These are phyloP conservation scores for Istiophorus platypterus DNA, from an alignment of 2,113 vertebrate species.

Conservation along the genomic window DNA sequence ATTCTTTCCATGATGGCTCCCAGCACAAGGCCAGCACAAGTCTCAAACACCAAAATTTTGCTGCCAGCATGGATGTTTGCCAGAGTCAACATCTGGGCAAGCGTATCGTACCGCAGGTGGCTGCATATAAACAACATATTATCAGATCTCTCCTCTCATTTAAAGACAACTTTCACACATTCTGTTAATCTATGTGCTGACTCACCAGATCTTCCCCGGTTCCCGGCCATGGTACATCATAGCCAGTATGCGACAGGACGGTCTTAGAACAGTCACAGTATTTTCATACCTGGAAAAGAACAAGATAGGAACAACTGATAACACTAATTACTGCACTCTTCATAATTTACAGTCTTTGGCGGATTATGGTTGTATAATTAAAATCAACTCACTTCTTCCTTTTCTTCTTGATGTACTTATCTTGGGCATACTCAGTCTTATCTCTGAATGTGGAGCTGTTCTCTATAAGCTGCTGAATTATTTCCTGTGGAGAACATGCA, in stretches of 20 bases:
- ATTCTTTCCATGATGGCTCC: conserved; percentile 96
- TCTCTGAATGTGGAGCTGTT: conserved; percentile 96
- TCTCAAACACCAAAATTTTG: conserved; percentile 96
- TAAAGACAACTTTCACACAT: background rate
- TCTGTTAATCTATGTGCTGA: background rate
- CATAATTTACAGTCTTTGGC: background rate
- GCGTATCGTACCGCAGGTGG: conserved; percentile 94
- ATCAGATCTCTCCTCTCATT: background rate
- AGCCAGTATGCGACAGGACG: conserved; percentile 94
- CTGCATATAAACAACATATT: conserved; percentile 71
- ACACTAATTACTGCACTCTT: background rate
- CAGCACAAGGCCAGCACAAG: conserved; percentile 93
- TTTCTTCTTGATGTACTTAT: conserved; percentile 99
- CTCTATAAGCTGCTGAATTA: conserved; percentile 96
- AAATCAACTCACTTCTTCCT: conserved; percentile 94
- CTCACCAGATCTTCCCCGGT: conserved; percentile 97
- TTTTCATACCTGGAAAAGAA: conserved; percentile 90
- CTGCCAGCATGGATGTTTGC: conserved; percentile 94
- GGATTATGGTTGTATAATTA: background rate
- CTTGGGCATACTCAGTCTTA: conserved; percentile 97
- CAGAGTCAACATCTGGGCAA: conserved; percentile 94
- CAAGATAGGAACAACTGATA: background rate
- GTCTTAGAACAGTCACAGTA: conserved; percentile 90
- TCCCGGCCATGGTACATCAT: conserved; percentile 98
- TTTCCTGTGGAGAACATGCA: conserved; percentile 87